These are phyloP conservation scores for Megaptera novaeangliae DNA, from an alignment of 2,113 vertebrate species.

Conservation along the genomic window DNA sequence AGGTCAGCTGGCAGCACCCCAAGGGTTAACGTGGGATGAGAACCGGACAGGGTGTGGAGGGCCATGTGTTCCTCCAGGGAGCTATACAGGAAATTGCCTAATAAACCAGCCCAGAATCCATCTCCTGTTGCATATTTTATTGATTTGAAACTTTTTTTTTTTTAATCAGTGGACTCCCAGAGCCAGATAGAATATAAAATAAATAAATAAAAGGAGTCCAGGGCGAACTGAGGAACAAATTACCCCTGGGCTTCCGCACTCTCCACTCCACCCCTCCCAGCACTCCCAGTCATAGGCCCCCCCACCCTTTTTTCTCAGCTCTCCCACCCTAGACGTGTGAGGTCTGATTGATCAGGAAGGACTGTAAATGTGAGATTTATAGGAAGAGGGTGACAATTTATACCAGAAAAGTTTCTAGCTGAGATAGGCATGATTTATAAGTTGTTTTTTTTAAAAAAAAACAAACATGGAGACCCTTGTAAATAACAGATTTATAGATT, in stretches of 20 bases:
- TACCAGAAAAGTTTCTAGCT: slow-evolving; percentile 45
- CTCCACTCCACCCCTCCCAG: neutral
- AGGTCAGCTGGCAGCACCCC: fast-evolving
- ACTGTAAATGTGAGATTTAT: slow-evolving; percentile 20
- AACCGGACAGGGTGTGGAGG: neutral
- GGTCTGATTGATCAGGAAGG: neutral
- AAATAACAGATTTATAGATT: slow-evolving; percentile 26
- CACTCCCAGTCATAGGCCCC: fast-evolving
- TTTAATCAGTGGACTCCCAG: slow-evolving; percentile 27
- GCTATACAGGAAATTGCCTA: neutral
- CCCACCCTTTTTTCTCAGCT: neutral
- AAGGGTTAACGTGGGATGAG: neutral
- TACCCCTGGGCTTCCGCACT: neutral
- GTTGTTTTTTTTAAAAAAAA: neutral
- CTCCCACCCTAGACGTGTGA: neutral
- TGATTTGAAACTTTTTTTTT: slow-evolving; percentile 24
- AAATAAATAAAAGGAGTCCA: neutral
- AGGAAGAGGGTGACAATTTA: slow-evolving; percentile 53
- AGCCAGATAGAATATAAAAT: neutral
- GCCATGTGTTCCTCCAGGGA: neutral
- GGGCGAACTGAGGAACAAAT: slow-evolving; percentile 21
- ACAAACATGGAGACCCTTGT: slow-evolving; percentile 23
- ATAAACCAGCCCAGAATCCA: neutral
- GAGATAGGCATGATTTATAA: slow-evolving; percentile 68
- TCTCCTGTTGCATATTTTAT: slow-evolving; percentile 27